These are phyloP conservation scores for Adoxophyes honmai DNA, from an alignment of 1,140 invertebrate species.

Conservation along the genomic window DNA sequence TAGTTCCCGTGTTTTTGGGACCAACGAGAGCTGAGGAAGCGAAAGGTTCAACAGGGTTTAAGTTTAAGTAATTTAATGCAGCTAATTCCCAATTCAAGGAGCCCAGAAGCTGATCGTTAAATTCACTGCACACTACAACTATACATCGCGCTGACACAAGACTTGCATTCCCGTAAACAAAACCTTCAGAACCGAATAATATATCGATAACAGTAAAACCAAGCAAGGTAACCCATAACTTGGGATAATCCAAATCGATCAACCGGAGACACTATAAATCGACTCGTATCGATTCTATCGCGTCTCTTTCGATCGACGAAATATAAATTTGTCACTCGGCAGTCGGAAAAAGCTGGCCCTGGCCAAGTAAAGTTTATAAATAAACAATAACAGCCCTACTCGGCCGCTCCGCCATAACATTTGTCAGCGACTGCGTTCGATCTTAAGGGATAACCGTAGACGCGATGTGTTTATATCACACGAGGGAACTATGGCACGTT, in stretches of 20 bases:
- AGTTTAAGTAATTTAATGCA: too few species aligned
- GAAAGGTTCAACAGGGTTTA: too few species aligned
- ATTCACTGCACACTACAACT: neutral
- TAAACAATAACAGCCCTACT: constrained; percentile 71
- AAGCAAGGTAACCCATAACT: constrained; percentile 35
- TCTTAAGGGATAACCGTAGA: constrained; percentile 40
- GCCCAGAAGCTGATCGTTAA: neutral
- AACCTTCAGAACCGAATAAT: constrained; percentile 33
- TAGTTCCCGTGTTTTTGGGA: neutral
- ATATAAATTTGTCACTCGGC: constrained; percentile 73
- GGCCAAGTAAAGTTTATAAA: constrained; percentile 55
- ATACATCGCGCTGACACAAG: neutral
- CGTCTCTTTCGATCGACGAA: constrained; percentile 56
- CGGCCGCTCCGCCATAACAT: constrained; percentile 57
- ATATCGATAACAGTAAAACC: constrained; percentile 40
- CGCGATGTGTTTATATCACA: constrained; percentile 32
- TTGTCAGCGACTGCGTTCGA: constrained; percentile 44
- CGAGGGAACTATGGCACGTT: constrained; percentile 20
- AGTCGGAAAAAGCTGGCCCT: constrained; percentile 52
- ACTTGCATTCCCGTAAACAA: constrained; percentile 26
- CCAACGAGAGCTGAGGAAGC: too few species aligned
- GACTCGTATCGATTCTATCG: constrained; percentile 64
- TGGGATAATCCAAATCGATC: constrained; percentile 66
- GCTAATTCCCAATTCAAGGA: too few species aligned
- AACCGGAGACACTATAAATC: constrained; percentile 61